These are phyloP conservation scores for Vimba vimba DNA, from an alignment of 2,113 vertebrate genomes.

Conservation along the genomic window DNA sequence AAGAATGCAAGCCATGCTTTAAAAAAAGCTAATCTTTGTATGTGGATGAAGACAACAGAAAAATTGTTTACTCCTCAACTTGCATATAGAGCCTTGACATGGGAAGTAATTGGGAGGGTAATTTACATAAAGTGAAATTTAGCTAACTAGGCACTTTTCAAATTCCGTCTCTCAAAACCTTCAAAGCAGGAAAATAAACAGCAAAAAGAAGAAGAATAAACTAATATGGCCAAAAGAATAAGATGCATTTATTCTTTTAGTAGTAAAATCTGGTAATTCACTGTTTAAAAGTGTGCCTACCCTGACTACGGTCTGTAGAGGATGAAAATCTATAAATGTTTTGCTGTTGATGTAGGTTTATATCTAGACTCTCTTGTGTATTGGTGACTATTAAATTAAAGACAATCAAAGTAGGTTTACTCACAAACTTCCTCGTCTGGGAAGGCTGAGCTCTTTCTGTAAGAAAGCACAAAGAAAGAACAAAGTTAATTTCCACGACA, in stretches of 20 bases:
- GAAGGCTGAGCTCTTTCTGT: slow-evolving; percentile 98
- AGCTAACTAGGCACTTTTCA: not conserved
- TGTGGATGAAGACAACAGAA: not conserved
- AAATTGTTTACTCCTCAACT: slow-evolving; percentile 10
- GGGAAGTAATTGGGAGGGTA: slow-evolving; percentile 7
- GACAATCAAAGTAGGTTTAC: slow-evolving; percentile 71
- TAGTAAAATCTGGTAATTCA: not conserved
- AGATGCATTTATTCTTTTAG: not conserved
- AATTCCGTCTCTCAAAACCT: not conserved
- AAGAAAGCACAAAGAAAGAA: slow-evolving; percentile 67
- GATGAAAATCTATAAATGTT: not conserved
- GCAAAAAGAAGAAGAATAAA: not conserved
- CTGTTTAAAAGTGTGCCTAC: not conserved
- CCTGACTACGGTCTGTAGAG: slow-evolving; percentile 8
- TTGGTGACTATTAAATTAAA: not conserved
- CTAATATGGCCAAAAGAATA: not conserved
- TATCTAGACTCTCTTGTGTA: not conserved
- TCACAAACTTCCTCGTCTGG: slow-evolving; percentile 97
- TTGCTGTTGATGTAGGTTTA: not conserved
- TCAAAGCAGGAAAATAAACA: not conserved
- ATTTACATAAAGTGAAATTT: slow-evolving; percentile 28
- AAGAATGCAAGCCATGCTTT: not conserved
- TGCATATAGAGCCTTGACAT: not conserved
- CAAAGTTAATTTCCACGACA: not conserved
- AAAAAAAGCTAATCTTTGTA: not conserved